Base-by-base conservation (phyloP, 2,797 vertebrate species). In the Merluccius polli region DNA sequence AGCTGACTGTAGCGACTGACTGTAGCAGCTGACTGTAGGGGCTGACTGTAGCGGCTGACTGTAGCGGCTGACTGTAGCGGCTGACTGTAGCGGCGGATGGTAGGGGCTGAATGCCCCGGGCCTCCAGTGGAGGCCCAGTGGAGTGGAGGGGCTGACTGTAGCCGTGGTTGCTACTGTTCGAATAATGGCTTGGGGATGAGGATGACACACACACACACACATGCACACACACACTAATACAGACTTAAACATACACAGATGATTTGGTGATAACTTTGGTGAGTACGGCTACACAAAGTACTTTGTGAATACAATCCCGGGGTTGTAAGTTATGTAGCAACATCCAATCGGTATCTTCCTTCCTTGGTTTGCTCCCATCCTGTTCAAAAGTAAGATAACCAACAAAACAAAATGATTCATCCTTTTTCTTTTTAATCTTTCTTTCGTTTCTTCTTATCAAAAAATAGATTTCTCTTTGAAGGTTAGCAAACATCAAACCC, bases 241-340 rank as follows among this genome's bases (percentile, higher is more conserved):
- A 70, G 27, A 29, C 68, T 36, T 73, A 48, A 74, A n/a, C 32
- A 30, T 74, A 75, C 63, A 36, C 31, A 70, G 41, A 44, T 44
- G 41, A 44, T 44, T 44, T 44, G 15, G 15, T 12, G 41, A 44
- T 44, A 44, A 38, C 36, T 36, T 36, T 38, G 36, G n/a, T n/a
- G n/a, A n/a, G n/a, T n/a, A n/a, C n/a, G n/a, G n/a, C n/a, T n/a
- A n/a, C n/a, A n/a, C n/a, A 10, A 52, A 52, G 16, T n/a, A 52
- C 48, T 52, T 21, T 21, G 18, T 52, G 48, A 6, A 21, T 21
- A n/a, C 48, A 52, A 52, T 52, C 48, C 18, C 18, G 1, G 1
- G 48, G 21, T 52, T 52, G 18, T 21, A 44, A 52, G 48, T 1
- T 7, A 21, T n/a, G 18, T 5, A 21, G n/a, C 16, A n/a, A 52